phyloP scores from a whole-genome alignment of 30 jellyfish, hydroid and myxozoan species.

The Pelagia noctiluca region DNA sequence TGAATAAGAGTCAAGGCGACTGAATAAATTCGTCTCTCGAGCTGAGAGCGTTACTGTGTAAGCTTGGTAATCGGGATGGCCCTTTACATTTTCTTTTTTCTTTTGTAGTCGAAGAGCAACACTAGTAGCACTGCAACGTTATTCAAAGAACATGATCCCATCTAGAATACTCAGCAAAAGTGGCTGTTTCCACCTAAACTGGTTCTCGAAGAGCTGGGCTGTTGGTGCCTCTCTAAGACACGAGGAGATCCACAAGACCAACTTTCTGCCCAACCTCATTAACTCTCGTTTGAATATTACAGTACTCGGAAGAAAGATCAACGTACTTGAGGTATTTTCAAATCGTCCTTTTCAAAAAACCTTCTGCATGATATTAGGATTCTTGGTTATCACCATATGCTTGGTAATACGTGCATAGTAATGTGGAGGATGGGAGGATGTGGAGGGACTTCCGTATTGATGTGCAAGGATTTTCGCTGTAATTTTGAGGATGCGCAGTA shows the following conservation, averaged over 20 bases:
- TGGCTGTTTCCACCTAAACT: constrained; percentile 35
- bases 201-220: constrained; percentile 50
- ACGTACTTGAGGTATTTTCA: constrained; percentile 44
- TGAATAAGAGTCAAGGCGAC: too few species aligned
- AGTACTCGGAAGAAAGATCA: constrained; percentile 51
- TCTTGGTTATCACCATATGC: too few species aligned
- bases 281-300: constrained; percentile 36
- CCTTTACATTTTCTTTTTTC: not conserved
- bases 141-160: constrained; percentile 40
- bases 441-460: too few species aligned
- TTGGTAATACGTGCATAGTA: too few species aligned
- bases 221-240: constrained; percentile 45
- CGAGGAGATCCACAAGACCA: constrained; percentile 49
- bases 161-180: constrained; percentile 28
- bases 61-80: too few species aligned
- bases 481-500: too few species aligned
- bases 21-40: too few species aligned
- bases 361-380: too few species aligned
- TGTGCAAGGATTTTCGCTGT: too few species aligned
- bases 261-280: constrained; percentile 50
- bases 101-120: constrained; percentile 44
- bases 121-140: constrained; percentile 39
- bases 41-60: too few species aligned
- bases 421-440: too few species aligned
- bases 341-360: not conserved